Percentiles rank a stretch among this genome's conserved stretches.
Evolutionary conservation across 2,888 invertebrate genomes (phyloP).

Genomic region (Apomyelois bistriatella): DNA sequence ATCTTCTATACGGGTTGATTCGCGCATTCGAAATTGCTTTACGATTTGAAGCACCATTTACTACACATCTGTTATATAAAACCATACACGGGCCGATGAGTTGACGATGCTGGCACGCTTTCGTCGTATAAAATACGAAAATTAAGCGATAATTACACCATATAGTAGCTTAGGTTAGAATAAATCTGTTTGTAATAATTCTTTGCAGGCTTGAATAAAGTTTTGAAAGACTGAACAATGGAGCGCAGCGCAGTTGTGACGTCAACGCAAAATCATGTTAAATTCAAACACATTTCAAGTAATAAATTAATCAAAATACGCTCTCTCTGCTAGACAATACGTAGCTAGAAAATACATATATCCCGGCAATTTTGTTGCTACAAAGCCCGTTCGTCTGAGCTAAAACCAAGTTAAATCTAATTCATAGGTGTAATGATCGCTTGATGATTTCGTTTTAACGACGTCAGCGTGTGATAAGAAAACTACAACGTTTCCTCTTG

Average conservation of each 20-base stretch:
- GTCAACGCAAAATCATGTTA: too few relatives aligned
- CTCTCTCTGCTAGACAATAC: too few relatives aligned
- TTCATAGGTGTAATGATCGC: background rate
- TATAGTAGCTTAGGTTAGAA: background rate
- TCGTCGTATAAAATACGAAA: background rate
- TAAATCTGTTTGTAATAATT: too few relatives aligned
- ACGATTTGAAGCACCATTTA: constrained; percentile 61
- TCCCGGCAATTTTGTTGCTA: too few relatives aligned
- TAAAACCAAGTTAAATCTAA: background rate
- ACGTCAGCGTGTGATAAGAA: constrained; percentile 26
- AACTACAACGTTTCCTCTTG: constrained; percentile 51
- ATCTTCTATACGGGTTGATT: constrained; percentile 23
- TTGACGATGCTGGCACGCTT: constrained; percentile 10
- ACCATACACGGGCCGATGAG: constrained; percentile 27
- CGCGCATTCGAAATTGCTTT: constrained; percentile 43
- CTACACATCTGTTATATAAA: constrained; percentile 21
- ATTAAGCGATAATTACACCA: background rate
- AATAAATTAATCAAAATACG: too few relatives aligned
- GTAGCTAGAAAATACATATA: too few relatives aligned
- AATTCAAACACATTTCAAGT: too few relatives aligned
- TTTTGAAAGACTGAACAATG: too few relatives aligned
- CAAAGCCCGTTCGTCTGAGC: too few relatives aligned
- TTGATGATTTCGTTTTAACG: background rate
- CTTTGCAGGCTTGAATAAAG: too few relatives aligned
- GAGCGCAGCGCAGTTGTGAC: too few relatives aligned